Evolutionary conservation across 2,888 invertebrate species (phyloP).

Genomic region (Trypoxylon attenuatum): DNA sequence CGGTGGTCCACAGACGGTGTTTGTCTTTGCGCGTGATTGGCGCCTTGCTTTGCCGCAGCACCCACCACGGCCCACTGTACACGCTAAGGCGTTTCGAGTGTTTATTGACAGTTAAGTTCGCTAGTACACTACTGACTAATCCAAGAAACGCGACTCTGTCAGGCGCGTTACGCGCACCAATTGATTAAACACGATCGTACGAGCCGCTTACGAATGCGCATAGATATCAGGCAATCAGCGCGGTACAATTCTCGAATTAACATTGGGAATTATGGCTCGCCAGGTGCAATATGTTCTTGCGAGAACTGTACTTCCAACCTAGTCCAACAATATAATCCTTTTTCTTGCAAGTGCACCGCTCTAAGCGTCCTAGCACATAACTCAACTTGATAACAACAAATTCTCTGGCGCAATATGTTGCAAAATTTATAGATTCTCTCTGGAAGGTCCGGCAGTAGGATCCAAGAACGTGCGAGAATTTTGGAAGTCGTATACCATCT

Average conservation of each 20-base stretch:
- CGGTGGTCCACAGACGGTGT: constrained; percentile 69
- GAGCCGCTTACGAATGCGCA: too few species aligned
- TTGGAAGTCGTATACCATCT: constrained; percentile 36
- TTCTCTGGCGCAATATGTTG: constrained; percentile 41
- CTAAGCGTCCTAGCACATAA: constrained; percentile 24
- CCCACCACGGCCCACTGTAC: constrained; percentile 59
- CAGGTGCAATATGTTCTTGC: not conserved
- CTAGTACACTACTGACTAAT: constrained; percentile 36
- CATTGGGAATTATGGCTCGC: not conserved
- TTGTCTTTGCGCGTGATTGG: constrained; percentile 73
- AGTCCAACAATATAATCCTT: not conserved
- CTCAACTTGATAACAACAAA: constrained; percentile 27
- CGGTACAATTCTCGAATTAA: not conserved
- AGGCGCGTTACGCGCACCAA: not conserved
- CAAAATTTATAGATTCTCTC: constrained; percentile 45
- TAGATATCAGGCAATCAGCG: too few species aligned
- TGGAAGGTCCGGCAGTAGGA: constrained; percentile 28
- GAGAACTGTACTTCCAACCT: not conserved
- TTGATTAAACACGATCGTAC: too few species aligned
- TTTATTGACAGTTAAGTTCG: constrained; percentile 59
- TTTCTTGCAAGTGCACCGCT: constrained; percentile 4
- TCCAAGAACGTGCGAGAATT: constrained; percentile 58
- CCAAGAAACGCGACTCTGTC: not conserved
- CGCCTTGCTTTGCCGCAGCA: constrained; percentile 66
- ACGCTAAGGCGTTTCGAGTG: constrained; percentile 48